These are phyloP conservation scores for Limenitis arthemis DNA, from an alignment of 2,888 invertebrate genomes.

Conservation along the genomic window DNA sequence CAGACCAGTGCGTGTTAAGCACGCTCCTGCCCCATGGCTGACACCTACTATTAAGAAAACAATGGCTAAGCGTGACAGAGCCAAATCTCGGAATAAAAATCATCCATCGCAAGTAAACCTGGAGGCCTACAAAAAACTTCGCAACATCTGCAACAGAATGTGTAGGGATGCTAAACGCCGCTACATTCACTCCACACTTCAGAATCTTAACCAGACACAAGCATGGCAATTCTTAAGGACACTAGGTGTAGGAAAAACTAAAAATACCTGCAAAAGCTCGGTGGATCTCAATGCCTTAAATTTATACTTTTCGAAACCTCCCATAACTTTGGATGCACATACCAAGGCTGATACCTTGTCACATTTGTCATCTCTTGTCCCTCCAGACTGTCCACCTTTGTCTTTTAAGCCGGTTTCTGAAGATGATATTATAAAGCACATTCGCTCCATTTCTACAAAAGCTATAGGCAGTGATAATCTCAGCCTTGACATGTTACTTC, in stretches of 20 bases:
- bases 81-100: conserved; percentile 2
- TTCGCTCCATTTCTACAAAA: not conserved
- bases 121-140: not conserved
- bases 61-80: conserved; percentile 1
- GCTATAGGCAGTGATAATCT: no score
- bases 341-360: not conserved
- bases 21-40: conserved; percentile 15
- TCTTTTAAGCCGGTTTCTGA: not conserved
- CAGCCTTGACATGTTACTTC: no score
- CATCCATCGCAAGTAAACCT: not conserved
- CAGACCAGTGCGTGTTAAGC: conserved; percentile 4
- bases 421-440: not conserved
- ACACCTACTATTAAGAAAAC: not conserved
- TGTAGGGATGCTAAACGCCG: conserved; percentile 9
- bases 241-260: conserved; percentile 4
- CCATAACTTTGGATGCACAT: no score
- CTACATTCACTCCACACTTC: conserved; percentile 9
- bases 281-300: not conserved
- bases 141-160: conserved; percentile 8
- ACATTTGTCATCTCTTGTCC: not conserved
- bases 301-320: not conserved
- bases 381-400: not conserved
- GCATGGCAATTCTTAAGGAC: conserved; percentile 9
- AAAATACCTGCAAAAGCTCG: not conserved
- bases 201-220: not conserved